Evolutionary conservation across 2,888 invertebrate species (phyloP), one percentile per base, ranked within the genome.

Genomic region (Hylaea fasciaria): DNA sequence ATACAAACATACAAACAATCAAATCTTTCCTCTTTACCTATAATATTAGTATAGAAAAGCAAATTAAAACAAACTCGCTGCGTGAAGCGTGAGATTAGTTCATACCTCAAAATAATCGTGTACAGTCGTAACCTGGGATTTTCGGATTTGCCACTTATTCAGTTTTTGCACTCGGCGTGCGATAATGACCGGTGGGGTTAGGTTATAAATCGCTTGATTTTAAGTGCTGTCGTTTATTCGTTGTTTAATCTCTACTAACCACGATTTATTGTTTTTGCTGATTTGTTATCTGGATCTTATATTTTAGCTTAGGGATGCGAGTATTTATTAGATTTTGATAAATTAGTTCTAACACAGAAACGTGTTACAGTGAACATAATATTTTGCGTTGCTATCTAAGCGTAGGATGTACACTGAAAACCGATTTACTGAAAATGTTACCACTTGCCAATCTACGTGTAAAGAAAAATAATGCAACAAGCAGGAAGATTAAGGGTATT

Each of bases 61-160:
- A 80, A 77, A 82, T 74, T 66, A 81, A 81, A 83, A 81, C 76
- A 80, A 76, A 71, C 75, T 51, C 60, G 68, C 68, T 60, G 72
- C 72, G 69, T 66, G 67, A 69, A 67, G 56, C 44, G 49, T 43
- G 41, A 67, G 74, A 75, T 74, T 72, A 73, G 69, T 65, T 76
- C 80, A 78, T 57, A 59, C 62, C 72, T 76, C 35, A 62, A 78
- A 81, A 83, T 81, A 82, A 70, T 57, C 49, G 46, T 49, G 9
- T 43, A 28, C 35, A 48, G 22, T 62, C 57, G 59, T 55, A 64
- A 64, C 66, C 57, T 66, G 61, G 64, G 62, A 57, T 62, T 60
- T 58, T 51, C 22, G 12, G 54, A 62, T 57, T 59, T 60, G 50
- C 14, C 12, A 13, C 14, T 14, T 50, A 10, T 29, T 14, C 37